Evolutionary conservation across 1,140 invertebrate species (phyloP).

Genomic region (Aricia agestis): DNA sequence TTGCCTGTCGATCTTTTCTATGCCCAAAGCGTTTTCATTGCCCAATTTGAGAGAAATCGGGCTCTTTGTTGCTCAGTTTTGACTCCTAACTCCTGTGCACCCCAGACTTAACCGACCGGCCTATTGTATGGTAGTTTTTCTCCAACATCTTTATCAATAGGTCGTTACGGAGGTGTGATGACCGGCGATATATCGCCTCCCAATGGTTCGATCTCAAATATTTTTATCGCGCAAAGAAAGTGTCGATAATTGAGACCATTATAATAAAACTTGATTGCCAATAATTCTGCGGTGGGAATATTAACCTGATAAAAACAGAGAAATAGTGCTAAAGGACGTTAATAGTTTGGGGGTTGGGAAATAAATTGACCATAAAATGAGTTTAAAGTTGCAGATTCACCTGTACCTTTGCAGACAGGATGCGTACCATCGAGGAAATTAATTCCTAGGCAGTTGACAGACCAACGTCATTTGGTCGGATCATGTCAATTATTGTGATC

Average conservation of each 20-base stretch:
- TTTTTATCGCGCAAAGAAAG: constrained; percentile 1
- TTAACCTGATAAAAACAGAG: not conserved
- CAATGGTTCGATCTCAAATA: not conserved
- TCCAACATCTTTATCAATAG: constrained; percentile 64
- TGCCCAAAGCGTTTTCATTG: no score
- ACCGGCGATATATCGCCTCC: constrained; percentile 54
- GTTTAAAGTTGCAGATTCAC: no score
- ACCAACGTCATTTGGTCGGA: no score
- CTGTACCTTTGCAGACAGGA: no score
- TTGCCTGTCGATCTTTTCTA: no score
- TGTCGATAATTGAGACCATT: not conserved
- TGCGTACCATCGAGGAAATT: no score
- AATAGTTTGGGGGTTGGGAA: no score
- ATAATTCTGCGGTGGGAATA: not conserved
- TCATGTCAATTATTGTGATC: no score
- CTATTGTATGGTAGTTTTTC: constrained; percentile 49
- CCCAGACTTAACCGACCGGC: not conserved
- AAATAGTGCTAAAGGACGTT: not conserved
- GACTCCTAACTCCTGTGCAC: not conserved
- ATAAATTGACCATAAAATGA: no score
- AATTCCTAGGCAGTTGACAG: no score
- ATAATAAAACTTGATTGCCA: constrained; percentile 3
- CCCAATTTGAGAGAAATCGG: not conserved
- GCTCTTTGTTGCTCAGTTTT: not conserved
- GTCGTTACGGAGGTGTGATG: constrained; percentile 45